Base-by-base conservation (phyloP, 2,888 invertebrate genomes). In the Ophioninae sp. region DNA sequence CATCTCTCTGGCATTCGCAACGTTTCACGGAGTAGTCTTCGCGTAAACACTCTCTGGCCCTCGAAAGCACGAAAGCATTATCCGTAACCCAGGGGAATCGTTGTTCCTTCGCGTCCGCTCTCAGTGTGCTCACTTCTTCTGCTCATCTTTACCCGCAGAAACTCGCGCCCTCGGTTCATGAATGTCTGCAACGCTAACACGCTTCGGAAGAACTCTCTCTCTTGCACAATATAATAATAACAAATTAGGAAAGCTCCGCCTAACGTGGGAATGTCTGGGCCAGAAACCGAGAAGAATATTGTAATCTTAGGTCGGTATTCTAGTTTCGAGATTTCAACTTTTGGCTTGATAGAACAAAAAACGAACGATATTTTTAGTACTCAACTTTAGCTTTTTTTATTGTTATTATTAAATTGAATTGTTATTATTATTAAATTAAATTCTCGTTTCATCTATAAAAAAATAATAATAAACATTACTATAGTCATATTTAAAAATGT, bases 21-120 rank as follows among this genome's bases (percentile, higher is more conserved):
- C 73, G 59, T 83, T 80, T 76, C 79, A 80, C 73, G 72, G 79
- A 76, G 82, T 56, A 58, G 58, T 61, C 83, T 75, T 51, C 59
- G 67, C 74, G 83, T 81, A 84, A 84, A 84, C 83, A 84, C 81
- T 71, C 65, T 56, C 64, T 51, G 67, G 74, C 78, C 74, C 81
- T 84, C 71, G 74, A 78, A 81, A 81, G 80, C 69, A 74, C 77
- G 78, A 81, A 71, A 74, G 81, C 81, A 84, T 84, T 81, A 81
- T 81, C 69, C 81, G 61, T 79, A 56, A 51, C 81, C 67, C 78
- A n/a, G 56, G 82, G 81, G 83, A 78, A 84, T 71, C 74, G 73
- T 77, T 81, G 83, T 83, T 81, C 61, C 72, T 68, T 39, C 79
- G 67, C 71, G 56, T 37, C 59, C 65, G 20, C 56, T 67, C 67